A percentile compares a stretch with the other conserved stretches of the same genome.
Evolutionary conservation across 1,140 invertebrate genomes (phyloP).

Genomic region (Leptinotarsa lineolata): DNA sequence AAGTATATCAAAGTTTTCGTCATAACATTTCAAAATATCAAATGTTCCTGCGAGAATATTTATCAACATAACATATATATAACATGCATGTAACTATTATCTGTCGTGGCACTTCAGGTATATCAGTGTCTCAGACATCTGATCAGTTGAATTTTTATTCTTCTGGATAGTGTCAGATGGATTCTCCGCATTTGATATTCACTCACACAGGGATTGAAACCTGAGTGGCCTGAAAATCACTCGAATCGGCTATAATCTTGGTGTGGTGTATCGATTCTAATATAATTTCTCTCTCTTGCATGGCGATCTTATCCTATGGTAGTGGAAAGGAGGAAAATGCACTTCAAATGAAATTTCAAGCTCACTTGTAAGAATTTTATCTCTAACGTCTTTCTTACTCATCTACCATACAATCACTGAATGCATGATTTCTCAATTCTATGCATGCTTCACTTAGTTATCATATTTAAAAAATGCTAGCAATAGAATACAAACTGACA

Average conservation of each 20-base stretch:
- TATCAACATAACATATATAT: too few relatives aligned
- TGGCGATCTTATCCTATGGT: constrained; percentile 62
- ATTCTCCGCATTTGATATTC: too few relatives aligned
- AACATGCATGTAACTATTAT: too few relatives aligned
- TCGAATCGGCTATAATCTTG: background rate
- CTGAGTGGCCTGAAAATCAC: background rate
- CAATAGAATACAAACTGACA: constrained; percentile 4
- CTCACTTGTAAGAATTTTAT: constrained; percentile 69
- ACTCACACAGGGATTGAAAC: too few relatives aligned
- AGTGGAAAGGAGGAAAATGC: constrained; percentile 73
- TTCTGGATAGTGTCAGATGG: too few relatives aligned
- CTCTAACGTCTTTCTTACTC: constrained; percentile 43
- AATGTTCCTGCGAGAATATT: too few relatives aligned
- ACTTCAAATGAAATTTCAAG: constrained; percentile 71
- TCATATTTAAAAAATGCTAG: background rate
- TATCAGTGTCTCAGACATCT: too few relatives aligned
- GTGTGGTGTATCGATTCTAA: constrained; percentile 49
- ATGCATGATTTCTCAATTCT: constrained; percentile 2
- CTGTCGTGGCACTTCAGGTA: too few relatives aligned
- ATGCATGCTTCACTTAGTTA: background rate
- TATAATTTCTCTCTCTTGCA: constrained; percentile 65
- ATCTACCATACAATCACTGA: constrained; percentile 16
- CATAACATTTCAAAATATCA: too few relatives aligned
- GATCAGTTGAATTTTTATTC: too few relatives aligned
- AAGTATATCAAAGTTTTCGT: background rate